Percentiles rank a stretch among this genome's conserved stretches.
Evolutionary conservation across 2,797 vertebrate species (phyloP).

Genomic region (Rhabdomys pumilio): DNA sequence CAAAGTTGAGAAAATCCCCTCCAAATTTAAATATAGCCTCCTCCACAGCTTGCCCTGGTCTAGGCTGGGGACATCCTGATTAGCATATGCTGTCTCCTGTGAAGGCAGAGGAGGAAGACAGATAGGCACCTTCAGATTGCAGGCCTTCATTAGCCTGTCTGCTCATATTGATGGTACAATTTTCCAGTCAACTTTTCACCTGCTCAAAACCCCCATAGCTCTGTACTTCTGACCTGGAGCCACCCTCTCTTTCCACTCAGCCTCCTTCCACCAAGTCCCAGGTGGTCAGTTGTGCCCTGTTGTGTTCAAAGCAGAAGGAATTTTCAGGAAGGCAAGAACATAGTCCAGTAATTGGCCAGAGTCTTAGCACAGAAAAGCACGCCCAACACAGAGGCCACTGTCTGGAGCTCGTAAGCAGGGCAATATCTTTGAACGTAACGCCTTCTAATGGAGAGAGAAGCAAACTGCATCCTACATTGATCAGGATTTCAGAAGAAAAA

Average conservation of each 20-base stretch:
- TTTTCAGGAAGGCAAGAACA: background rate
- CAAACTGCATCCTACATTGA: background rate
- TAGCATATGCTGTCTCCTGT: constrained; percentile 46
- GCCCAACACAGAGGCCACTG: no score
- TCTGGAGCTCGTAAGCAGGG: background rate
- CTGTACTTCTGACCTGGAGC: constrained; percentile 44
- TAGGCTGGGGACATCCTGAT: background rate
- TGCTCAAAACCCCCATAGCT: background rate
- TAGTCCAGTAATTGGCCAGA: background rate
- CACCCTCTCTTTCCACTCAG: background rate
- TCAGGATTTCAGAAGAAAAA: constrained; percentile 23
- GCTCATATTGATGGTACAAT: constrained; percentile 66
- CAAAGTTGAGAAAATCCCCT: background rate
- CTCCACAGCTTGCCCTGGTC: background rate
- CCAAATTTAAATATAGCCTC: background rate
- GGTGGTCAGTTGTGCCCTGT: background rate
- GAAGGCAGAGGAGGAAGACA: constrained; percentile 9
- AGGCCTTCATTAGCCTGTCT: constrained; percentile 76
- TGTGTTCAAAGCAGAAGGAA: background rate
- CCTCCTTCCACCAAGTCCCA: background rate
- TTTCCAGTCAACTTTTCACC: constrained; percentile 73
- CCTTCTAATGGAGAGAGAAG: background rate
- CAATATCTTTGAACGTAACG: background rate
- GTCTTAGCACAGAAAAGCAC: background rate
- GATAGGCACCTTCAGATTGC: constrained; percentile 36